phyloP scores from a whole-genome alignment of 2,888 invertebrate species.

The Leptopilina myrica region DNA sequence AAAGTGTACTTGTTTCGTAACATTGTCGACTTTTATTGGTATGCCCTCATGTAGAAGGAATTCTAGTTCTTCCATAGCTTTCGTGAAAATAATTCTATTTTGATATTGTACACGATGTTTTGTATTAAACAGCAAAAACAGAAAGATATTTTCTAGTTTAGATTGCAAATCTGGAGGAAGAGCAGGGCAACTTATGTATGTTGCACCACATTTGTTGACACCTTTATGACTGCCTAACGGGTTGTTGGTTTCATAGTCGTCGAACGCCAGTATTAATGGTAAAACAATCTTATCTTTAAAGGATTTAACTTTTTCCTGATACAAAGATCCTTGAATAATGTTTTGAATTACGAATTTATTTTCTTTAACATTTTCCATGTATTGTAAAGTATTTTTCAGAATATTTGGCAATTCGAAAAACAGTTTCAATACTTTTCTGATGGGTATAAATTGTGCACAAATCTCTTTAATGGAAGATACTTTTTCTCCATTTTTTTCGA shows the following conservation, averaged over 20 bases:
- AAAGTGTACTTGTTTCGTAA: too few relatives aligned
- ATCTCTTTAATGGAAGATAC: conserved; percentile 5
- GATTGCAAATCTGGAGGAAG: too few relatives aligned
- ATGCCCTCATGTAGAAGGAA: too few relatives aligned
- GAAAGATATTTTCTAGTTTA: too few relatives aligned
- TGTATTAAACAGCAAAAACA: too few relatives aligned
- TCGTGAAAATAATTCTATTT: too few relatives aligned
- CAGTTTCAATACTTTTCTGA: conserved; percentile 39
- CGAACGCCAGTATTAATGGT: conserved; percentile 37
- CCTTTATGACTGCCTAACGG: too few relatives aligned
- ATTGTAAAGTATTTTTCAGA: conserved; percentile 23
- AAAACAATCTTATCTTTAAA: conserved; percentile 21
- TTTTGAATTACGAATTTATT: conserved; percentile 43
- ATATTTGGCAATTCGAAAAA: conserved; percentile 45
- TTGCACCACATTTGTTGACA: too few relatives aligned
- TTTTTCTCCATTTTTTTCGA: conserved; percentile 22
- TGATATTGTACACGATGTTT: too few relatives aligned
- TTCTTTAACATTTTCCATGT: conserved; percentile 39
- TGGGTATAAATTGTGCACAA: conserved; percentile 43
- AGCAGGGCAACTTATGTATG: too few relatives aligned
- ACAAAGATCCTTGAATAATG: conserved; percentile 45
- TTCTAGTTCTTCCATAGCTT: too few relatives aligned
- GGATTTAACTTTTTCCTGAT: conserved; percentile 24
- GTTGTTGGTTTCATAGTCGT: conserved; percentile 48
- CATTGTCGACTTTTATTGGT: too few relatives aligned